phyloP scores from a whole-genome alignment of 2,113 vertebrate genomes.

The Mola mola region DNA sequence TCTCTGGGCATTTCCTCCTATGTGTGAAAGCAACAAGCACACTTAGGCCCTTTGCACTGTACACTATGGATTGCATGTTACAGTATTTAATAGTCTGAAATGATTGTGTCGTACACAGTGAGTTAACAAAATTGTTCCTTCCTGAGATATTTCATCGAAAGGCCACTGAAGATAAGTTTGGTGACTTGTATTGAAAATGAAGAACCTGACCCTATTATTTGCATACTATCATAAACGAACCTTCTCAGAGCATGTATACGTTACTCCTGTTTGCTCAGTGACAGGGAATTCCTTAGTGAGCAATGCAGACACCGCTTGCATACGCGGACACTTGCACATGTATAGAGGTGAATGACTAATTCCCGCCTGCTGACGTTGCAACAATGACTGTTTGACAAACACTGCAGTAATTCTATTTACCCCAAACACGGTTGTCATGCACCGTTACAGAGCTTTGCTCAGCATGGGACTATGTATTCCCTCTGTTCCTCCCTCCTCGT shows the following conservation, averaged over 20 bases:
- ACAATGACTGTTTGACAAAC: constrained; percentile 24
- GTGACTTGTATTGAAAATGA: background rate
- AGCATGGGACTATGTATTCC: constrained; percentile 37
- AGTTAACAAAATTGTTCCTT: background rate
- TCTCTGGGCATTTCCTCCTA: background rate
- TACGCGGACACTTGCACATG: constrained; percentile 9
- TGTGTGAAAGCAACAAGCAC: background rate
- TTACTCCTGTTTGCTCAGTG: constrained; percentile 1
- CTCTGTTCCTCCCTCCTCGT: constrained; percentile 14
- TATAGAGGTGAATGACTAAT: constrained; percentile 11
- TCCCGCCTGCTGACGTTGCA: constrained; percentile 20
- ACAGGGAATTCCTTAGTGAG: background rate
- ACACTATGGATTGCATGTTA: background rate
- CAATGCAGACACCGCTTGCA: constrained; percentile 6
- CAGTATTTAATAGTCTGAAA: constrained; percentile 5
- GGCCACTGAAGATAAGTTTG: background rate
- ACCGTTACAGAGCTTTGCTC: constrained; percentile 61
- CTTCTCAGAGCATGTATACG: too few species aligned
- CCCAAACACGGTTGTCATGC: constrained; percentile 46
- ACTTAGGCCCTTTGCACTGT: too few species aligned
- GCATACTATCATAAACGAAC: too few species aligned
- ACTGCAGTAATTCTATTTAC: constrained; percentile 48
- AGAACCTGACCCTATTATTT: too few species aligned
- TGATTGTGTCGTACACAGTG: background rate
- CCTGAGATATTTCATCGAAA: background rate